Evolutionary conservation across 2,113 vertebrate genomes (phyloP).

Genomic region (Argyrosomus japonicus): DNA sequence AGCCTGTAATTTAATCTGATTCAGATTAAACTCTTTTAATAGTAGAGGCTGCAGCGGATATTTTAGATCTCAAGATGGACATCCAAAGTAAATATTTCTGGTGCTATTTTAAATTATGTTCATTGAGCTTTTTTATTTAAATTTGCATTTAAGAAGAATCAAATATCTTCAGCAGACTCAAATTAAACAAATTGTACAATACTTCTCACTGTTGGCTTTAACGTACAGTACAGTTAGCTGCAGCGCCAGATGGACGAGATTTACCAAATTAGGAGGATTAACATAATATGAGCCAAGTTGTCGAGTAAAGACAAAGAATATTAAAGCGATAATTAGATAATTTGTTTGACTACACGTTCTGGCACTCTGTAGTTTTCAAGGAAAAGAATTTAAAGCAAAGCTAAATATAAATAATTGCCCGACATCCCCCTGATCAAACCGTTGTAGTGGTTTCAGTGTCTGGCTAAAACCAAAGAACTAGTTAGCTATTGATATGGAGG

Average conservation of each 20-base stretch:
- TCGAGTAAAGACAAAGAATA: neutral
- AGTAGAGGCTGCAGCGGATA: neutral
- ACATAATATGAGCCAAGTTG: neutral
- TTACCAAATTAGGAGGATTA: constrained; percentile 52
- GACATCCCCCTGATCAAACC: neutral
- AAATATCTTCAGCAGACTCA: constrained; percentile 4
- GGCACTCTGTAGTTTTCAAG: neutral
- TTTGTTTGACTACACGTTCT: neutral
- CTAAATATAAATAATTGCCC: neutral
- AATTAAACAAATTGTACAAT: neutral
- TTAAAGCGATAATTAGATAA: neutral
- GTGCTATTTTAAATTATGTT: neutral
- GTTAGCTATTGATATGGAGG: neutral
- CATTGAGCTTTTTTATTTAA: neutral
- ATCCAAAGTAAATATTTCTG: neutral
- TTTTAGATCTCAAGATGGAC: neutral
- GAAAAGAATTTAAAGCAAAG: neutral
- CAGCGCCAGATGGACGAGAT: constrained; percentile 28
- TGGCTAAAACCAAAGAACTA: constrained; percentile 10
- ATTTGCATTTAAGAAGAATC: constrained; percentile 6
- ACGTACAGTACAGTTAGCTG: neutral
- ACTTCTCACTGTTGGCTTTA: neutral
- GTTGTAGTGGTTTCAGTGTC: neutral
- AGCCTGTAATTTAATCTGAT: neutral
- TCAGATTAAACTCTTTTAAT: neutral